Base-by-base conservation (phyloP, 2,797 vertebrate species). In the Florisuga fusca region DNA sequence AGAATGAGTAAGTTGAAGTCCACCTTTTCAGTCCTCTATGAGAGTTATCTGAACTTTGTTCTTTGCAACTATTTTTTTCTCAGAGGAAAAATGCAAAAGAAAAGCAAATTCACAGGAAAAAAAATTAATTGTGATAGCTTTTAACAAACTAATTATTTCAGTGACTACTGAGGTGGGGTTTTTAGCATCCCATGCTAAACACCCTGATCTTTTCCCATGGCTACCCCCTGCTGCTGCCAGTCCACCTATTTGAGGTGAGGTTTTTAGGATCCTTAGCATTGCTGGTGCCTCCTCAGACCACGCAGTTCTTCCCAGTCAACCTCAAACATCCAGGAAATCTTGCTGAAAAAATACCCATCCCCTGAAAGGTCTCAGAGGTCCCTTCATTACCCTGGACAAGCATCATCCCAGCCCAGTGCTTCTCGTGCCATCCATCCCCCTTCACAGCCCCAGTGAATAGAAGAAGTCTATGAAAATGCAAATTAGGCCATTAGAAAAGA, bases 271-370 rank as follows among this genome's bases (percentile, higher is more conserved):
- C 51, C 16, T 10, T 53, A 53, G 27, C 29, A 36, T 79, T 91
- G 68, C 68, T 51, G 21, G 14, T 26, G 8, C 41, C 54, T 85
- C 33, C 54, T 5, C 3, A 54, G 46, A 45, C 36, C 46, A 27
- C 1, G 1, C 23, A 34, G 33, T 31, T 87, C 68, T 77, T 77
- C 55, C 75, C 83, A 53, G 61, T 69, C 71, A 68, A 20, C 33
- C n/a, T 75, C 31, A 90, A 69, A 43, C 29, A 72, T 23, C 29
- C 66, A 88, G 85, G 80, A 94, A 95, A 72, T 63, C 62, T 48
- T 34, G 6, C 3, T 64, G 43, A 38, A 85, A 63, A 90, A 93
- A 88, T 16, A 51, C 19, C 10, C 19, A 26, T 26, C 7, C 29
- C 25, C 55, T 73, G 73, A 15, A 34, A 41, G 12, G 43, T 68